Conservation (phyloP, 2,113 vertebrate genomes). For the Dascyllus trimaculatus region DNA sequence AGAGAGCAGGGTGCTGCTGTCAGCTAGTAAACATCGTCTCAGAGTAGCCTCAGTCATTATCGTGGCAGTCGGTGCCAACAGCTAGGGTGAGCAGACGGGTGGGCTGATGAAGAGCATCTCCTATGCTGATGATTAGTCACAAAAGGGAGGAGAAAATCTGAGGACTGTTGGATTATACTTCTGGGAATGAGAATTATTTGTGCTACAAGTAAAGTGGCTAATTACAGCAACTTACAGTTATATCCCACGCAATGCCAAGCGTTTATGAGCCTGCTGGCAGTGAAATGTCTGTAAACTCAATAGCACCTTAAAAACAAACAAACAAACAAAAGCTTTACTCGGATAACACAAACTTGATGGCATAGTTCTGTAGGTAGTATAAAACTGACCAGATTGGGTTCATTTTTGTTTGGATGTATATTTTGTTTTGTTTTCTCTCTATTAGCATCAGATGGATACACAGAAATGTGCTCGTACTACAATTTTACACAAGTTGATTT, state of each 20-base stretch:
- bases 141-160: slow-evolving; percentile 66
- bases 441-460: not conserved
- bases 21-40: slow-evolving; percentile 89
- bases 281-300: too few relatives aligned
- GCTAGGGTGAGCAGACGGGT: slow-evolving; percentile 81
- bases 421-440: not conserved
- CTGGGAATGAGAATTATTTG: slow-evolving; percentile 50
- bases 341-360: too few relatives aligned
- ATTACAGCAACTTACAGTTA: slow-evolving; percentile 45
- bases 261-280: too few relatives aligned
- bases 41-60: slow-evolving; percentile 92
- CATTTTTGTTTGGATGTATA: too few relatives aligned
- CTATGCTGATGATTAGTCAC: slow-evolving; percentile 77
- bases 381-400: too few relatives aligned
- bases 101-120: slow-evolving; percentile 76
- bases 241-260: not conserved
- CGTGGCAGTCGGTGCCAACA: slow-evolving; percentile 79
- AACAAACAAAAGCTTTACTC: not conserved
- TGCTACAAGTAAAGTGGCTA: slow-evolving; percentile 42
- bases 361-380: too few relatives aligned
- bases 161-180: slow-evolving; percentile 57
- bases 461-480: not conserved
- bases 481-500: too few relatives aligned
- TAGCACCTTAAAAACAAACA: not conserved
- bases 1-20: slow-evolving; percentile 88